phyloP scores from a whole-genome alignment of 1,140 invertebrate genomes.

The Tetragnatha versicolor region DNA sequence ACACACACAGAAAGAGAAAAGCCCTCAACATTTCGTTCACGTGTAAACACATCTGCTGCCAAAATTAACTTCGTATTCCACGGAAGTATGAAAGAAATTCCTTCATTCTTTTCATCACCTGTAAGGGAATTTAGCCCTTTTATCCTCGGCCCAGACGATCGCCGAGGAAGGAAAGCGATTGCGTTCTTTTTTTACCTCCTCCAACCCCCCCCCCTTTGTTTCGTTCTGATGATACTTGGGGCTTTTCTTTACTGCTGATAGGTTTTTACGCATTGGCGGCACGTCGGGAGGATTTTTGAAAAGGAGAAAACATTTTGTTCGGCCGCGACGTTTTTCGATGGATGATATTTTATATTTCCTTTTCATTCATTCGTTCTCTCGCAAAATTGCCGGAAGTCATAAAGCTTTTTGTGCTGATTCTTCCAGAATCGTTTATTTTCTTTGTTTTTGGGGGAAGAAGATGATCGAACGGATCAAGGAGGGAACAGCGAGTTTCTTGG shows the following conservation, averaged over 20 bases:
- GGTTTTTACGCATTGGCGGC: neutral
- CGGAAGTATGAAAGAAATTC: neutral
- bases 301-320: neutral
- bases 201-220: neutral
- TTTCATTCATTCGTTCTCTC: neutral
- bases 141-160: neutral
- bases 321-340: no score
- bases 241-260: slow-evolving; percentile 15
- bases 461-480: no score
- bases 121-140: slow-evolving; percentile 9
- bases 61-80: slow-evolving; percentile 15
- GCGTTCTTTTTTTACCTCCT: neutral
- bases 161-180: neutral
- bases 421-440: no score
- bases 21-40: neutral
- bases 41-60: neutral
- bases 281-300: neutral
- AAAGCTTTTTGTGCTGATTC: no score
- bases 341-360: neutral
- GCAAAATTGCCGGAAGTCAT: neutral
- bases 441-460: no score
- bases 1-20: no score
- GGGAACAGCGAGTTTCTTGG: no score
- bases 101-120: neutral
- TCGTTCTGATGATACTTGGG: slow-evolving; percentile 3